These are phyloP conservation scores for Torymus texanus DNA, from an alignment of 2,888 invertebrate species.

Conservation along the genomic window DNA sequence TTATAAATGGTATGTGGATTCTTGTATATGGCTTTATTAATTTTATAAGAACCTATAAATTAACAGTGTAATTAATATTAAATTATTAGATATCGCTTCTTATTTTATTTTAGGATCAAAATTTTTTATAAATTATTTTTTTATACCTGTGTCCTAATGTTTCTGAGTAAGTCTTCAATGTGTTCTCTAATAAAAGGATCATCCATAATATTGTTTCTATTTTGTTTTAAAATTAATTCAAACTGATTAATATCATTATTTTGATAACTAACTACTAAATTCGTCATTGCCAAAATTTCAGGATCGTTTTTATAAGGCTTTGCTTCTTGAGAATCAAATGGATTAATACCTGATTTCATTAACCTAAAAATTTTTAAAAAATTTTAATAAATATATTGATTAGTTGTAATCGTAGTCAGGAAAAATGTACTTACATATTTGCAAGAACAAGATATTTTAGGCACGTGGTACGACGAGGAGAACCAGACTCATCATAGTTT, in stretches of 20 bases:
- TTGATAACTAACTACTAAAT: conserved; percentile 96
- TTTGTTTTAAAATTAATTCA: conserved; percentile 95
- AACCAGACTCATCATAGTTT: conserved; percentile 99
- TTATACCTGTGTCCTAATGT: conserved; percentile 86
- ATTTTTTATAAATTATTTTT: conserved; percentile 1
- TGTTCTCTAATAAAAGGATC: conserved; percentile 99
- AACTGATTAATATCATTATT: conserved; percentile 99
- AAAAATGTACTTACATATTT: conserved; percentile 87
- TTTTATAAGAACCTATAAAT: conserved; percentile 92
- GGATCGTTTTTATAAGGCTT: conserved; percentile 99
- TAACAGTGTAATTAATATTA: not conserved
- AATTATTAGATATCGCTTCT: conserved; percentile 72
- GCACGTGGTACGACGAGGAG: conserved; percentile 96
- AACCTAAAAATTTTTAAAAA: conserved; percentile 79
- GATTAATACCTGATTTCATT: conserved; percentile 99
- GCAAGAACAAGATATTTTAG: conserved; percentile 98
- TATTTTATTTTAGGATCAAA: conserved; percentile 53
- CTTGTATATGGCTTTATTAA: conserved; percentile 98
- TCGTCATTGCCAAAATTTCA: conserved; percentile 99
- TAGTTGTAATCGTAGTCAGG: conserved; percentile 50
- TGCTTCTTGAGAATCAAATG: conserved; percentile 99
- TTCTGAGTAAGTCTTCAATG: conserved; percentile 96
- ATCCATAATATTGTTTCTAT: conserved; percentile 97
- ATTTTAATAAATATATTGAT: conserved; percentile 26
- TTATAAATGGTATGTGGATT: conserved; percentile 98